Conservation (phyloP, 2,797 vertebrate genomes). For the Pantherophis vulpinus region DNA sequence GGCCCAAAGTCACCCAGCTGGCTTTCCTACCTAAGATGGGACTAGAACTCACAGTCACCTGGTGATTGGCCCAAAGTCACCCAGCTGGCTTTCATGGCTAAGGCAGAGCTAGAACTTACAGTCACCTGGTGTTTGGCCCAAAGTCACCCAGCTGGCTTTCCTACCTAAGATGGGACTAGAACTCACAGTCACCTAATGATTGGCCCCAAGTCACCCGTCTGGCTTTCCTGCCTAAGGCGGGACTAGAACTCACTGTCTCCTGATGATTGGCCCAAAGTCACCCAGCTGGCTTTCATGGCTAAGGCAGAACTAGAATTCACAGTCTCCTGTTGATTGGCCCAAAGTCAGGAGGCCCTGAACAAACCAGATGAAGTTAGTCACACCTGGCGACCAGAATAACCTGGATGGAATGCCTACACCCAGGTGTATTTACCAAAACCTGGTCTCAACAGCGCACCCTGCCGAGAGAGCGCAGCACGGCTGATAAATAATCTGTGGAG, state of each 20-base stretch:
- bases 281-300: neutral
- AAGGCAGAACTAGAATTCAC: neutral
- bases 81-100: no score
- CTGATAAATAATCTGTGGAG: conserved; percentile 29
- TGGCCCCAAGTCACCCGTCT: no score
- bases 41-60: no score
- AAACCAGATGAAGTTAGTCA: neutral
- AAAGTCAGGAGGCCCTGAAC: neutral
- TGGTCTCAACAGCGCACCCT: neutral
- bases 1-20: neutral
- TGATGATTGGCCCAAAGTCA: neutral
- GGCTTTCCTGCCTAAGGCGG: no score
- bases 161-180: no score
- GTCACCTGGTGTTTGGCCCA: no score
- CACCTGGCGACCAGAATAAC: neutral
- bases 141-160: no score
- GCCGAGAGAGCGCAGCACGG: conserved; percentile 41
- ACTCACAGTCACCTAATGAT: no score
- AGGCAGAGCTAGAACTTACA: no score
- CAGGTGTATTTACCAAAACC: neutral
- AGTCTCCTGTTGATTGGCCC: neutral
- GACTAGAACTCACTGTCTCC: fast-evolving
- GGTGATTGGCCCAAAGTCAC: no score
- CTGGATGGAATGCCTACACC: neutral
- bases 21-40: fast-evolving